phyloP scores from a whole-genome alignment of 2,113 vertebrate species.

The Circaetus gallicus region DNA sequence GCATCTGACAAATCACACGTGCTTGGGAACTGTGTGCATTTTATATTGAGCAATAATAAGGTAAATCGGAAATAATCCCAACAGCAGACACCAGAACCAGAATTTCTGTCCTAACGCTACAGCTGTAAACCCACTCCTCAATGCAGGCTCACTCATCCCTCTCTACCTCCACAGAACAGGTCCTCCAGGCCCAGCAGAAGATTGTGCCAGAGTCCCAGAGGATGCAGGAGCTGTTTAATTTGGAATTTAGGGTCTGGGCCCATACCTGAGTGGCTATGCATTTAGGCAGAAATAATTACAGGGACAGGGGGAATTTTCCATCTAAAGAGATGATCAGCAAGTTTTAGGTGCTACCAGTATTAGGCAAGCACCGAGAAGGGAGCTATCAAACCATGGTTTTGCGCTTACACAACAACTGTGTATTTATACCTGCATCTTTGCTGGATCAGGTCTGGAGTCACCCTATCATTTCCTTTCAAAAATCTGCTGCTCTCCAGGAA shows the following conservation, averaged over 20 bases:
- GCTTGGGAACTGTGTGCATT: background rate
- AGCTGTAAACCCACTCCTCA: background rate
- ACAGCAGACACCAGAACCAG: background rate
- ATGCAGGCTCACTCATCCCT: background rate
- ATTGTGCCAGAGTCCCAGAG: background rate
- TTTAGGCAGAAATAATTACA: background rate
- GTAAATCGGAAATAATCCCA: background rate
- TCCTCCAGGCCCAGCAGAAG: background rate
- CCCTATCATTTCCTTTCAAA: rapidly evolving
- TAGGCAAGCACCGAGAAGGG: background rate
- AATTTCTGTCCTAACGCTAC: background rate
- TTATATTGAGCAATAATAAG: background rate
- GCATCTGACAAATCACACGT: rapidly evolving
- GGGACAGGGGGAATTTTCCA: background rate
- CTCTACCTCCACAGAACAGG: too few relatives aligned
- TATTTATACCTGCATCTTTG: rapidly evolving
- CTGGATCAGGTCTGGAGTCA: background rate
- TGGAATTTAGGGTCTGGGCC: background rate
- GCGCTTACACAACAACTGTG: background rate
- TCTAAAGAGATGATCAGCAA: background rate
- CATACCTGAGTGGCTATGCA: rapidly evolving
- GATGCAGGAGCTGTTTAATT: background rate
- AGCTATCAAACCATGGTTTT: rapidly evolving
- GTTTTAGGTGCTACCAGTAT: background rate
- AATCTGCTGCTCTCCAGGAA: background rate